Evolutionary conservation across 2,113 vertebrate species (phyloP).

Genomic region (Thamnophis sirtalis): DNA sequence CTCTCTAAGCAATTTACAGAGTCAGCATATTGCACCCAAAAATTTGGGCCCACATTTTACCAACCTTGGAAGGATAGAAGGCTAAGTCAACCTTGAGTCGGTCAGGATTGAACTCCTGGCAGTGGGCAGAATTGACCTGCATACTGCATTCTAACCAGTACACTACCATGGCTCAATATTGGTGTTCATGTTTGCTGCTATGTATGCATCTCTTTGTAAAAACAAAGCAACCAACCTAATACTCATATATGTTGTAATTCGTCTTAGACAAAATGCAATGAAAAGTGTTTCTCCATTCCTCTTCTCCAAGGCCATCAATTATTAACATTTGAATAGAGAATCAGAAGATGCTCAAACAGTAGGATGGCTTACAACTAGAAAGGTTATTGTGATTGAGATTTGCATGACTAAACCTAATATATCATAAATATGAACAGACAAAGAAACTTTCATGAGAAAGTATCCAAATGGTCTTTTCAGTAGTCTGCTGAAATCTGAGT

Average conservation of each 20-base stretch:
- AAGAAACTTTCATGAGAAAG: fast-evolving
- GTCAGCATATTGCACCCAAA: background rate
- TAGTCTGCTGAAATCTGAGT: background rate
- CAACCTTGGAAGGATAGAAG: background rate
- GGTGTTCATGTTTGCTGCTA: background rate
- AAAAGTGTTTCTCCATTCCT: conserved; percentile 41
- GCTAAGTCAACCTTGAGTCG: background rate
- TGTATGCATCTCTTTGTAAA: conserved; percentile 9
- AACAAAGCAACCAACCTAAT: background rate
- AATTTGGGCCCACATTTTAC: background rate
- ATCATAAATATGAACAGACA: background rate
- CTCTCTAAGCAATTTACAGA: background rate
- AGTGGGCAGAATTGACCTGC: background rate
- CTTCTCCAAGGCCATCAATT: conserved; percentile 51
- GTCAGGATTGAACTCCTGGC: background rate
- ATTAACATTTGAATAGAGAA: conserved; percentile 40
- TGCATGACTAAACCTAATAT: background rate
- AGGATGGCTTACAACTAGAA: conserved; percentile 9
- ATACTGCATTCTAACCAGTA: background rate
- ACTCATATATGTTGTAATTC: conserved; percentile 52
- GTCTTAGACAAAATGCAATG: conserved; percentile 37
- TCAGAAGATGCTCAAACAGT: background rate
- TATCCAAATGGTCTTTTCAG: fast-evolving
- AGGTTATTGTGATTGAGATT: background rate
- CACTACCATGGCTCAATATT: background rate